Evolutionary conservation across 1,140 invertebrate species (phyloP).

Genomic region (Antheraea pernyi): DNA sequence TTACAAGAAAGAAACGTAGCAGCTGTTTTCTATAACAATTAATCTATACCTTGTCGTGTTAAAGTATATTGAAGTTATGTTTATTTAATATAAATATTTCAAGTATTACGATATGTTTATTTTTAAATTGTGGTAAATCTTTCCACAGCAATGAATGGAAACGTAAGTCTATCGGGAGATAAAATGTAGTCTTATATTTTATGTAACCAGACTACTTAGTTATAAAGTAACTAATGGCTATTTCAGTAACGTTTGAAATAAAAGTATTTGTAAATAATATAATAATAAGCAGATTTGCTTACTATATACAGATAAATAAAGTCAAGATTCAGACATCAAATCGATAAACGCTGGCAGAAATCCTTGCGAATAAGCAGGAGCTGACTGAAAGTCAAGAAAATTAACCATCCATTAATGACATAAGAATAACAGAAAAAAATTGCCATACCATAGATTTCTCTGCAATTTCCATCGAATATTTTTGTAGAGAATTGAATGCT

Average conservation of each 20-base stretch:
- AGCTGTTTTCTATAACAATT: not conserved
- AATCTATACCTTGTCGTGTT: not conserved
- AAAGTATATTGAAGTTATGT: not conserved
- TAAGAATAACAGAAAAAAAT: no score
- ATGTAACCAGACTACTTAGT: not conserved
- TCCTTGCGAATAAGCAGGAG: no score
- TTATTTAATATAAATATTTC: conserved; percentile 1
- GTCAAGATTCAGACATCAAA: no score
- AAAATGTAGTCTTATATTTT: not conserved
- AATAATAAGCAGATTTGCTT: no score
- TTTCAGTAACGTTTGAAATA: not conserved
- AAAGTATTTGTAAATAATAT: no score
- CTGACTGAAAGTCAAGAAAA: no score
- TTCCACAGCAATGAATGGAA: not conserved
- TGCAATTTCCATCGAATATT: no score
- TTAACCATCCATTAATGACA: no score
- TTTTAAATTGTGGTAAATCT: not conserved
- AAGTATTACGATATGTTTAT: not conserved
- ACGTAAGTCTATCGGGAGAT: not conserved
- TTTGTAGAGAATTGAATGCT: no score
- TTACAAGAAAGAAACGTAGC: not conserved
- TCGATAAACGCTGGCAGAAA: no score
- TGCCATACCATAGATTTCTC: no score
- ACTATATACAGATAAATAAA: no score
- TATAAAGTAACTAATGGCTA: not conserved